Conservation (phyloP, 2,797 vertebrate species). For the Malacoraja senta region DNA sequence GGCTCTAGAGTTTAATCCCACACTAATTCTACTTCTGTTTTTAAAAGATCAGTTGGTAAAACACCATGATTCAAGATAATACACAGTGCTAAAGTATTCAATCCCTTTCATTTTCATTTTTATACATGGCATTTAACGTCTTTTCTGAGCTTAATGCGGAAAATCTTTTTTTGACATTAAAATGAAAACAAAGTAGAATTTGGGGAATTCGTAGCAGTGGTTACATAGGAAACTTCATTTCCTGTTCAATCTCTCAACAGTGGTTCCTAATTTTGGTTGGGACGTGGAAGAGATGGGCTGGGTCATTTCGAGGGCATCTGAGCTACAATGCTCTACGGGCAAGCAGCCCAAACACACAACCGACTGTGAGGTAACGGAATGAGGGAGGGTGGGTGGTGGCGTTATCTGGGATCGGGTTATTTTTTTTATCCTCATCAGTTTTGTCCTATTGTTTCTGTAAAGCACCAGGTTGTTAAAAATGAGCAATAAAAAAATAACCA, state of each 20-base stretch:
- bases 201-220: neutral
- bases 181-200: neutral
- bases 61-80: constrained; percentile 4
- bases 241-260: neutral
- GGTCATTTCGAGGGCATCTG: neutral
- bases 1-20: constrained; percentile 18
- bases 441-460: neutral
- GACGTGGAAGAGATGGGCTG: neutral
- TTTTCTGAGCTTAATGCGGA: neutral
- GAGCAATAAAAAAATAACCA: neutral
- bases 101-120: neutral
- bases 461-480: neutral
- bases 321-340: neutral
- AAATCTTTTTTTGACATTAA: neutral
- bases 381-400: neutral
- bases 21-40: neutral
- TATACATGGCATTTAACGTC: neutral
- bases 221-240: neutral
- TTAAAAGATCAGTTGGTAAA: neutral
- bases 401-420: neutral
- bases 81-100: neutral
- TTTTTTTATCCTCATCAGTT: neutral
- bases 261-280: neutral
- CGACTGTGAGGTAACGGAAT: neutral
- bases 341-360: neutral